These are phyloP conservation scores for Parauchenoglanis ngamensis DNA, from an alignment of 2,797 vertebrate species.

Conservation along the genomic window DNA sequence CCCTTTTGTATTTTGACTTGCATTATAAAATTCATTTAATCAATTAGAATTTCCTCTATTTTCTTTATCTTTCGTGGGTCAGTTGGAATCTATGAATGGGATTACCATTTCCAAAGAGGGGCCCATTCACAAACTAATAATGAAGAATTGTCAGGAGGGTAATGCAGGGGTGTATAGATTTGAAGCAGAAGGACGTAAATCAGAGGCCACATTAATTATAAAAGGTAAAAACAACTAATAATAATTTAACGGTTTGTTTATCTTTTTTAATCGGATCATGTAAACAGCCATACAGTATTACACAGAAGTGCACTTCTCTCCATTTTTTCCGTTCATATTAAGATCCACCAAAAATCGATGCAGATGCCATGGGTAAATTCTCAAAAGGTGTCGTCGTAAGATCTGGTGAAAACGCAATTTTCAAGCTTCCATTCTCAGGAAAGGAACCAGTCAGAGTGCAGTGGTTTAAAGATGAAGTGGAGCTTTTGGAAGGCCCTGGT, in stretches of 20 bases:
- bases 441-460: constrained; percentile 72
- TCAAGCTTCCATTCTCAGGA: constrained; percentile 83
- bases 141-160: constrained; percentile 72
- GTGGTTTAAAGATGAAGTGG: constrained; percentile 82
- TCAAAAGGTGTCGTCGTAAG: constrained; percentile 77
- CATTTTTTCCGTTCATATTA: constrained; percentile 9
- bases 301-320: not conserved
- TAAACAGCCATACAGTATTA: constrained; percentile 1
- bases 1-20: not conserved
- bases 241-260: not conserved
- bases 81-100: constrained; percentile 77
- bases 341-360: constrained; percentile 83
- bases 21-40: not conserved
- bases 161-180: constrained; percentile 83
- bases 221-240: constrained; percentile 70
- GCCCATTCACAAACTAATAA: constrained; percentile 74
- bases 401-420: constrained; percentile 77
- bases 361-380: constrained; percentile 75
- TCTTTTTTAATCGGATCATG: not conserved
- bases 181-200: constrained; percentile 83
- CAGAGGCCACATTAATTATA: constrained; percentile 78
- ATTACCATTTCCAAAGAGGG: constrained; percentile 79
- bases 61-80: constrained; percentile 17
- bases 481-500: constrained; percentile 69
- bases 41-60: not conserved